Evolutionary conservation across 2,797 vertebrate genomes (phyloP).

Genomic region (Trachurus trachurus): DNA sequence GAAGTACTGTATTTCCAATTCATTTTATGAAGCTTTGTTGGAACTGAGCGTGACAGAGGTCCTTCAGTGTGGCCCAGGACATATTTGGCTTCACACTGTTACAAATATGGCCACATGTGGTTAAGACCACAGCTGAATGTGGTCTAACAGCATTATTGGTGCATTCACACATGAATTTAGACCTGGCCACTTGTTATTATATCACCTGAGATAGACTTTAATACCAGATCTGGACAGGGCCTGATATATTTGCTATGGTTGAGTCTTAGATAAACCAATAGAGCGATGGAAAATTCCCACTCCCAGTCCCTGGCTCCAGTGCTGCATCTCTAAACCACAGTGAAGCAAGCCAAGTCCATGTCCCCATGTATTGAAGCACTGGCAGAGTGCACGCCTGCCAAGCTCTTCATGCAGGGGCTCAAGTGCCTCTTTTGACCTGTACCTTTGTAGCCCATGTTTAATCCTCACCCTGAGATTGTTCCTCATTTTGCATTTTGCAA

Average conservation of each 20-base stretch:
- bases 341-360: slow-evolving; percentile 47
- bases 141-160: too few species aligned
- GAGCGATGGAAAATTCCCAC: neutral
- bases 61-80: too few species aligned
- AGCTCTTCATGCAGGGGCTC: slow-evolving; percentile 39
- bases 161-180: too few species aligned
- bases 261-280: neutral
- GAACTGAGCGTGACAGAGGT: too few species aligned
- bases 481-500: slow-evolving; percentile 28
- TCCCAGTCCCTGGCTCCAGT: slow-evolving; percentile 27
- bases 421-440: slow-evolving; percentile 43
- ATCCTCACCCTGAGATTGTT: slow-evolving; percentile 20
- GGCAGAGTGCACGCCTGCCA: slow-evolving; percentile 42
- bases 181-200: too few species aligned
- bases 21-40: too few species aligned
- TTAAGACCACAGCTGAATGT: too few species aligned
- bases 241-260: neutral
- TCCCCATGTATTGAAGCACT: slow-evolving; percentile 43
- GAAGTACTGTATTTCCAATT: too few species aligned
- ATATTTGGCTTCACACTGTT: too few species aligned
- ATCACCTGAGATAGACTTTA: too few species aligned
- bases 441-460: slow-evolving; percentile 39
- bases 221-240: too few species aligned
- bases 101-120: too few species aligned
- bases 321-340: slow-evolving; percentile 19